Conservation (phyloP, 2,797 vertebrate species). For the Kryptopterus vitreolus region DNA sequence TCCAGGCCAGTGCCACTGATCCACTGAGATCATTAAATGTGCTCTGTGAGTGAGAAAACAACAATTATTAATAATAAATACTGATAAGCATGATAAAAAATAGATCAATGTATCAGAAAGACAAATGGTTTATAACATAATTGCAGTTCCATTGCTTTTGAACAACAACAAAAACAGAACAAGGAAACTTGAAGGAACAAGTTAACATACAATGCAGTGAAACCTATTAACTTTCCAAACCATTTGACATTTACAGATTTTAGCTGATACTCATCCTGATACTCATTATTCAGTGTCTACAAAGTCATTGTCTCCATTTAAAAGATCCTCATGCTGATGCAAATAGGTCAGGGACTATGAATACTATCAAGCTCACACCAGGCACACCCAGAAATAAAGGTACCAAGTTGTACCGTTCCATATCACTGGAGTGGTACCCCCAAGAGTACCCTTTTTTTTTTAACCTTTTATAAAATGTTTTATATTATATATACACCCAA, state of each 20-base stretch:
- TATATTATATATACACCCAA: too few relatives aligned
- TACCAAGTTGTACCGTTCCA: neutral
- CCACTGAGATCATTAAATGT: constrained; percentile 86
- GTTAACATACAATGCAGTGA: neutral
- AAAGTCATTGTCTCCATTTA: neutral
- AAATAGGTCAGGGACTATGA: constrained; percentile 27
- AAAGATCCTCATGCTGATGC: neutral
- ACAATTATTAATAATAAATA: neutral
- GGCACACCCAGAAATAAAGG: constrained; percentile 1
- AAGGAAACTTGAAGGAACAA: neutral
- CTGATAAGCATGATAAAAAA: neutral
- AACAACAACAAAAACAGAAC: neutral
- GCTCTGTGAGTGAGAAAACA: constrained; percentile 65
- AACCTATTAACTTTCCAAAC: neutral
- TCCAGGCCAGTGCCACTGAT: constrained; percentile 90
- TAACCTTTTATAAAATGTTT: neutral
- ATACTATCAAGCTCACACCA: constrained; percentile 14
- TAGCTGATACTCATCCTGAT: neutral
- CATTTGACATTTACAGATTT: neutral
- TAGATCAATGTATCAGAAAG: neutral
- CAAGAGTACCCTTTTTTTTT: neutral
- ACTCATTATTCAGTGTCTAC: neutral
- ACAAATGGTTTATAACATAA: neutral
- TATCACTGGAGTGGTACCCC: neutral
- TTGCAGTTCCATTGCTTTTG: neutral